These are phyloP conservation scores for Marcusenius ussheri DNA, from an alignment of 2,113 vertebrate genomes.

Conservation along the genomic window DNA sequence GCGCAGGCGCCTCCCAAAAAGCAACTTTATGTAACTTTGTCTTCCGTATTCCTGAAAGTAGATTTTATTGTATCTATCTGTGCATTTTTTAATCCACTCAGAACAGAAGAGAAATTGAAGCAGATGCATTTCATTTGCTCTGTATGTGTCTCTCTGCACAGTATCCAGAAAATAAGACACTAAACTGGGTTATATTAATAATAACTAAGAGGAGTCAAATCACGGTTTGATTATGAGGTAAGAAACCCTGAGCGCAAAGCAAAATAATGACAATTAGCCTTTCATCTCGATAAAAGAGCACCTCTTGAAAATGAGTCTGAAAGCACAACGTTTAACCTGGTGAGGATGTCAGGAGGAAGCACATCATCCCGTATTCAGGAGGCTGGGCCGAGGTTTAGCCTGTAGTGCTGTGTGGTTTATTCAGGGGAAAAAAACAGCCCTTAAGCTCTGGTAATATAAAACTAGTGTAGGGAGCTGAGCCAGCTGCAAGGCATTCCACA, in stretches of 20 bases:
- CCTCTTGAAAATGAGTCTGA: conserved; percentile 33
- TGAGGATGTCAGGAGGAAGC: conserved; percentile 34
- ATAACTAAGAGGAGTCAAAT: conserved; percentile 20
- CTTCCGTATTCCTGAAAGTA: background rate
- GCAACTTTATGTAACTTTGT: background rate
- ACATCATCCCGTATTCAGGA: conserved; percentile 35
- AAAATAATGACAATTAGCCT: conserved; percentile 33
- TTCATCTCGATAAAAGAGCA: conserved; percentile 5
- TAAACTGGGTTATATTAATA: background rate
- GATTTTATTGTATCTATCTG: background rate
- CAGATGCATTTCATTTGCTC: background rate
- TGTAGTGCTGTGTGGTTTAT: conserved; percentile 46
- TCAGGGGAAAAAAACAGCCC: conserved; percentile 68
- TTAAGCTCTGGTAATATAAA: conserved; percentile 57
- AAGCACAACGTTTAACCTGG: conserved; percentile 50
- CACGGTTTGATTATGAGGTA: conserved; percentile 45
- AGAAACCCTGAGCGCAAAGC: conserved; percentile 34
- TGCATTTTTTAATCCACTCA: background rate
- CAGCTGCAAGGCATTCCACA: conserved; percentile 63
- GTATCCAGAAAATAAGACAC: background rate
- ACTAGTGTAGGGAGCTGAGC: conserved; percentile 49
- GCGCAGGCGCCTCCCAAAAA: background rate
- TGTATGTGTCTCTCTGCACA: background rate
- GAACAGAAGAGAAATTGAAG: background rate
- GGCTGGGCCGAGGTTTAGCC: conserved; percentile 24